Evolutionary conservation across 2,888 invertebrate genomes (phyloP).

Genomic region (Dyspetes luteomarginatus): DNA sequence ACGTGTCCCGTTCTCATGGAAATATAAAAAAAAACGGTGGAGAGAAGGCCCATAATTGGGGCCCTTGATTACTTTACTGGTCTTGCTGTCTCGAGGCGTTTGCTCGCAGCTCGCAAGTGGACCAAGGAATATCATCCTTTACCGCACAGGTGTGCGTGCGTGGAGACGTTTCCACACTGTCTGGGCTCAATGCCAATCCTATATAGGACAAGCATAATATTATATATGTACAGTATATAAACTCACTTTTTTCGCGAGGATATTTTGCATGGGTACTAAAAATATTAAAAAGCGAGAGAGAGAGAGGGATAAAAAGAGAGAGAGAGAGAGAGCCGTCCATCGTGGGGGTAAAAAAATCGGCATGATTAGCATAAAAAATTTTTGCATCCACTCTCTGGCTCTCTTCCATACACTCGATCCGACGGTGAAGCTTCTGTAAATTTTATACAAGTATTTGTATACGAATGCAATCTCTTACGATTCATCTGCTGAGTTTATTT

Average conservation of each 20-base stretch:
- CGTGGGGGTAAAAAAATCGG: constrained; percentile 10
- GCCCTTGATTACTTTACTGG: constrained; percentile 59
- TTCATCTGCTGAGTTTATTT: constrained; percentile 52
- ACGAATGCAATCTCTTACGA: constrained; percentile 50
- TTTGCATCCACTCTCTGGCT: constrained; percentile 4
- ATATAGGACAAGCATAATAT: neutral
- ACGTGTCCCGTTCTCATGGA: constrained; percentile 37
- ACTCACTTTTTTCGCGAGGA: too few relatives aligned
- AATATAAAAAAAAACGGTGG: constrained; percentile 45
- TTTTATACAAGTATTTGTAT: neutral
- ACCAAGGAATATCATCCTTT: constrained; percentile 46
- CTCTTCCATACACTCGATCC: constrained; percentile 41
- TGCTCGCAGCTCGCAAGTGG: constrained; percentile 43
- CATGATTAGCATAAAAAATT: constrained; percentile 63
- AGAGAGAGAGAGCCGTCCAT: too few relatives aligned
- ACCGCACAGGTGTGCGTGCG: constrained; percentile 17
- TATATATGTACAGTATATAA: too few relatives aligned
- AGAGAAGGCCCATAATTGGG: constrained; percentile 56
- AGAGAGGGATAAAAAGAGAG: neutral
- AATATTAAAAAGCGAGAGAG: too few relatives aligned
- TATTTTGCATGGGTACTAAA: too few relatives aligned
- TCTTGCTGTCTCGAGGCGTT: constrained; percentile 32
- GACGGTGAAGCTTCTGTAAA: constrained; percentile 27
- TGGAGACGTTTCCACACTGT: neutral
- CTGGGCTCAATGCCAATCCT: neutral